Percentiles rank a stretch among this genome's conserved stretches.
Conservation (phyloP, 2,888 invertebrate genomes). For the Eupithecia centaureata region DNA sequence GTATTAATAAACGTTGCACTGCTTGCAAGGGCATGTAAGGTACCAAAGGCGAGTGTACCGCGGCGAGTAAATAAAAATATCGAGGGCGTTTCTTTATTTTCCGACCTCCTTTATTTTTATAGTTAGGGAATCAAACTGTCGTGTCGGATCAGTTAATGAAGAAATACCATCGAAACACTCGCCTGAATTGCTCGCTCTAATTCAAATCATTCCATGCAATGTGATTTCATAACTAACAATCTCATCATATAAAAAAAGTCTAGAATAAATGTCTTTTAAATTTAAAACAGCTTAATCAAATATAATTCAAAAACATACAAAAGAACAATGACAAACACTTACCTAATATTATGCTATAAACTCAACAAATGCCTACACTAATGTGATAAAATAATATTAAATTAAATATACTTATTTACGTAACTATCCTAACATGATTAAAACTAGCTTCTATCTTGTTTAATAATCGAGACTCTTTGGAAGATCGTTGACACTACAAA, state of each 20-base stretch:
- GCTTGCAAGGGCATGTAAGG: not conserved
- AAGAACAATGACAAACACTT: conserved; percentile 10
- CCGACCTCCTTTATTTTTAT: no score
- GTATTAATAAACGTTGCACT: not conserved
- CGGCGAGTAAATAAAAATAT: not conserved
- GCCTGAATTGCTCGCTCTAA: not conserved
- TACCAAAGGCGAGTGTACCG: not conserved
- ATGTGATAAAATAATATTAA: conserved; percentile 18
- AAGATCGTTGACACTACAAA: conserved; percentile 45
- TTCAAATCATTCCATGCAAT: not conserved
- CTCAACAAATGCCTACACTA: conserved; percentile 10
- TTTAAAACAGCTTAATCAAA: not conserved
- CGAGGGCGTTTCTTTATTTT: not conserved
- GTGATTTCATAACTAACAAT: not conserved
- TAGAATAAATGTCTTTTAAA: not conserved
- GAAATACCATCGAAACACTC: not conserved
- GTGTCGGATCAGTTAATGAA: not conserved
- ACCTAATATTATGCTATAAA: conserved; percentile 16
- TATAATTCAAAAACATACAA: not conserved
- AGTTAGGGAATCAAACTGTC: no score
- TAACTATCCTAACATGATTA: conserved; percentile 21
- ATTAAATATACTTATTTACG: conserved; percentile 15
- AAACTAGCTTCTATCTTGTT: conserved; percentile 31
- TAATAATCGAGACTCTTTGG: conserved; percentile 45
- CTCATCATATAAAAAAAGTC: not conserved